Evolutionary conservation across 2,888 invertebrate genomes (phyloP).

Genomic region (Ochropleura plecta): DNA sequence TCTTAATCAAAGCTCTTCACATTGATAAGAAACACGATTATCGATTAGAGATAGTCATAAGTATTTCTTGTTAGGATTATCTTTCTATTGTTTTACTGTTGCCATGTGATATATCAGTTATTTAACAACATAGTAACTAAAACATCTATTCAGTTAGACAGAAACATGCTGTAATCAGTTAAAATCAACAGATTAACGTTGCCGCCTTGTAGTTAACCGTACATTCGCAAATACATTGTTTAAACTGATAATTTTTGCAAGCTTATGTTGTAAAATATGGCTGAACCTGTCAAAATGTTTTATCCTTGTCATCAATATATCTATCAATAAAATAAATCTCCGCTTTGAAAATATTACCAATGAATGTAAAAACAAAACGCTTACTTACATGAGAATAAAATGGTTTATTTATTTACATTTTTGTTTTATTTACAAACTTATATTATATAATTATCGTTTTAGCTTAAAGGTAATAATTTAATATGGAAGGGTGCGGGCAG

Average conservation of each 20-base stretch:
- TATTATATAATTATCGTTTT: neutral
- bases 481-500: neutral
- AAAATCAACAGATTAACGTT: slow-evolving; percentile 20
- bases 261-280: no score
- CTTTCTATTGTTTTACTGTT: neutral
- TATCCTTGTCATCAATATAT: no score
- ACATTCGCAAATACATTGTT: slow-evolving; percentile 12
- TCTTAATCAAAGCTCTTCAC: neutral
- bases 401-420: slow-evolving; percentile 70
- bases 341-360: slow-evolving; percentile 24
- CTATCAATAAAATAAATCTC: neutral
- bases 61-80: neutral
- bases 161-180: slow-evolving; percentile 40
- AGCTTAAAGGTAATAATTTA: neutral
- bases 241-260: slow-evolving; percentile 4
- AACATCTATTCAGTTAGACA: slow-evolving; percentile 10
- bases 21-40: slow-evolving; percentile 8
- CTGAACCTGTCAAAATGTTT: no score
- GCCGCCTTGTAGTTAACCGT: slow-evolving; percentile 14
- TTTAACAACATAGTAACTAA: neutral
- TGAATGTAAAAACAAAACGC: slow-evolving; percentile 48
- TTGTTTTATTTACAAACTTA: slow-evolving; percentile 46
- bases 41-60: no score
- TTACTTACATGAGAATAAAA: slow-evolving; percentile 66
- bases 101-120: neutral